phyloP scores from a whole-genome alignment of 2,888 invertebrate species.

The Clunio marinus region DNA sequence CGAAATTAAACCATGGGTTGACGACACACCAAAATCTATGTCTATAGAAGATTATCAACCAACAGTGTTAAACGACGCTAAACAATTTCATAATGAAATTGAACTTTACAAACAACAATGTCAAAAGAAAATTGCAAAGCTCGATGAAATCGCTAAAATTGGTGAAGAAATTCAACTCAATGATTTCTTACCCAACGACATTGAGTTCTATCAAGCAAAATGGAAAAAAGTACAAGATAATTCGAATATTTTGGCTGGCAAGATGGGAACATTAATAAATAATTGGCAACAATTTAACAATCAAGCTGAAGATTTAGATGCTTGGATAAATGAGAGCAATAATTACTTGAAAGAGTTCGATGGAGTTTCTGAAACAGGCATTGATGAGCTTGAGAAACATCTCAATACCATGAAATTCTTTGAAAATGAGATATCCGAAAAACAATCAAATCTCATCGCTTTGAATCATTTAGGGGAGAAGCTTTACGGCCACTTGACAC shows the following conservation, averaged over 20 bases:
- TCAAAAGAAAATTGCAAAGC: conserved; percentile 67
- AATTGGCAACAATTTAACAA: conserved; percentile 80
- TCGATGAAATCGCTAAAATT: conserved; percentile 68
- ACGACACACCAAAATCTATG: conserved; percentile 52
- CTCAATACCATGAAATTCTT: conserved; percentile 71
- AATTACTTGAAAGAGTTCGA: conserved; percentile 58
- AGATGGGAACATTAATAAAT: conserved; percentile 70
- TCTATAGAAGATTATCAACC: conserved; percentile 54
- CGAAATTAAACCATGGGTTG: conserved; percentile 83
- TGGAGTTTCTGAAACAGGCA: conserved; percentile 63
- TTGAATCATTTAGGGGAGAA: conserved; percentile 76
- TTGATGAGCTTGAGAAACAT: conserved; percentile 72
- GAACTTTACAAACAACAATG: conserved; percentile 72
- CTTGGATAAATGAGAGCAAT: conserved; percentile 70
- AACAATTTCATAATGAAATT: conserved; percentile 67
- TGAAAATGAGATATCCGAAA: conserved; percentile 79
- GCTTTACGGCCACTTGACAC: conserved; percentile 69
- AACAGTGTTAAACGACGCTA: conserved; percentile 73
- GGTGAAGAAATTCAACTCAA: conserved; percentile 72
- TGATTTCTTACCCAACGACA: conserved; percentile 75
- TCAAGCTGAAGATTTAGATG: conserved; percentile 69
- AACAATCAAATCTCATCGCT: conserved; percentile 75
- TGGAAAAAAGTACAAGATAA: conserved; percentile 81
- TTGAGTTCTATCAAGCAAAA: conserved; percentile 75
- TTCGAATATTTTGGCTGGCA: conserved; percentile 71